These are phyloP conservation scores for Antechinus stuartii DNA, from an alignment of 2,113 vertebrate genomes.

Conservation along the genomic window DNA sequence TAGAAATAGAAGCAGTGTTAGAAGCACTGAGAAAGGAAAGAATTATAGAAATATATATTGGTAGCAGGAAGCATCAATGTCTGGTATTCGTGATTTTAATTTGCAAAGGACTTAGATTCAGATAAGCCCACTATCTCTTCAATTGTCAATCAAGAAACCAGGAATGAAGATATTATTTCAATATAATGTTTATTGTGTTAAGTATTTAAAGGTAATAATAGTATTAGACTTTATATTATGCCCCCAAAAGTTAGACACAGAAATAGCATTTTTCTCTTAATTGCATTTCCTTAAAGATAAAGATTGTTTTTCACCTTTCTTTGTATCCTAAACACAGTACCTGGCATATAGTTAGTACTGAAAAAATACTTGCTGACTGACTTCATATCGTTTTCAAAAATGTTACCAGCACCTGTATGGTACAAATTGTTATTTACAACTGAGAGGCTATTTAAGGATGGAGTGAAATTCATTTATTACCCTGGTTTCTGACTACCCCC, in stretches of 20 bases:
- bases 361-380: neutral
- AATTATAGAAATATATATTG: constrained; percentile 81
- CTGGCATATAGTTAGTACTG: neutral
- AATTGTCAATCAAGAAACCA: constrained; percentile 59
- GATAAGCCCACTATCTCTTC: neutral
- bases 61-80: constrained; percentile 69
- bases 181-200: constrained; percentile 62
- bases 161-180: constrained; percentile 52
- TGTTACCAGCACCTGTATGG: constrained; percentile 62
- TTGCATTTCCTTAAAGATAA: neutral
- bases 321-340: neutral
- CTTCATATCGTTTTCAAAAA: constrained; percentile 31
- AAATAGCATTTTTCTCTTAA: constrained; percentile 26
- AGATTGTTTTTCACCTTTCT: neutral
- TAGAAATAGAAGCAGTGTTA: constrained; percentile 82
- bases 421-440: constrained; percentile 61
- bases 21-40: constrained; percentile 78
- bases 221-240: constrained; percentile 56
- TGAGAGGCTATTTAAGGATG: constrained; percentile 54
- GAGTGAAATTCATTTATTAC: constrained; percentile 54
- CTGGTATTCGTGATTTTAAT: constrained; percentile 74
- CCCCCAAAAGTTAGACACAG: constrained; percentile 66
- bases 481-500: constrained; percentile 21
- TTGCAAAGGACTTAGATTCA: constrained; percentile 67
- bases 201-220: constrained; percentile 43